Base-by-base conservation (phyloP, 2,113 vertebrate species). In the Megaceryle maxima region DNA sequence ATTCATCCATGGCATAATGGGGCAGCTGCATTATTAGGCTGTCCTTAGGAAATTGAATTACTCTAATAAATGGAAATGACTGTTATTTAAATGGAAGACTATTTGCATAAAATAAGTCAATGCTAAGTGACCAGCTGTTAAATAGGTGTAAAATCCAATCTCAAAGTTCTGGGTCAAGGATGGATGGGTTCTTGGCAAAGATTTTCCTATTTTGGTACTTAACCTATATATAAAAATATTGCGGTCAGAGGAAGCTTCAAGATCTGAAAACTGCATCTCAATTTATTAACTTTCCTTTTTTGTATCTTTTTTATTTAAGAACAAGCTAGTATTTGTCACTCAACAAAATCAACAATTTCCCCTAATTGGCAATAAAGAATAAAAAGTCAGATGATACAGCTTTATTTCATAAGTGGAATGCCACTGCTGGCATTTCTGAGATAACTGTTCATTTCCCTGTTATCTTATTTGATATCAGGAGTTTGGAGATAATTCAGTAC, bases 1-100 rank as follows among this genome's bases (percentile, higher is more conserved):
- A 79, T 82, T 89, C 26, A 91, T 91, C 67, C 50, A 69, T 60
- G 68, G 44, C 63, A 83, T 87, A 94, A 94, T 88, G 70, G 78
- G 87, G 78, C 69, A 96, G 84, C 75, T 94, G 66, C 89, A 76
- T 91, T 92, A 89, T 92, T 95, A 95, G 70, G 15, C 37, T 87
- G 62, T 85, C 55, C 81, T 92, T 66, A 80, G 67, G 62, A 91
- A 96, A 97, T 79, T 66, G 70, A 66, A 91, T 97, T 95, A 90
- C 81, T 69, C 29, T 90, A 87, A 95, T 91, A 94, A 90, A 92
- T 94, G 89, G 62, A 87, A 96, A 96, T 90, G 6, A 44, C 66
- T 87, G 69, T 74, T 95, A 89, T 68, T 91, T 91, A 89, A 96
- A 87, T 46, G 35, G 53, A 63, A 91, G 62, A 41, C 35, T 69